phyloP scores from a whole-genome alignment of 2,888 invertebrate genomes.

The Melanophora roralis region DNA sequence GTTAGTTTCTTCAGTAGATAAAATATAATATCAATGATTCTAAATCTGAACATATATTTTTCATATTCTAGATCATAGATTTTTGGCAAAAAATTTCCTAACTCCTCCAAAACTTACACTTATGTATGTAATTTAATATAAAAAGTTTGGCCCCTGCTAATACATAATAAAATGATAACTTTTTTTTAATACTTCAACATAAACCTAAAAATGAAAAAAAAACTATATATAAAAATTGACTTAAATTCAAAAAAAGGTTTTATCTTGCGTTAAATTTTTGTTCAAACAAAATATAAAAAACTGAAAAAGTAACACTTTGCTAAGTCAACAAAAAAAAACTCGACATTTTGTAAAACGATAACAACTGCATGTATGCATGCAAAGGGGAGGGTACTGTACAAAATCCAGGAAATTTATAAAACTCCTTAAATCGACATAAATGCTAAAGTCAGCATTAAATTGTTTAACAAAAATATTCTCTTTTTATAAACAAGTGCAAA shows the following conservation, averaged over 20 bases:
- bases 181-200: too few species aligned
- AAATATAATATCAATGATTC: too few species aligned
- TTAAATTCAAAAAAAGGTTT: conserved; percentile 33
- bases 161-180: too few species aligned
- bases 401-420: conserved; percentile 39
- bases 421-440: not conserved
- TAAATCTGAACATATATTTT: too few species aligned
- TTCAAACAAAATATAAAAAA: conserved; percentile 24
- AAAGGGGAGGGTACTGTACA: not conserved
- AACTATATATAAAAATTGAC: not conserved
- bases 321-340: not conserved
- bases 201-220: not conserved
- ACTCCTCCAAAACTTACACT: too few species aligned
- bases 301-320: conserved; percentile 9
- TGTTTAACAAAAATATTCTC: conserved; percentile 9
- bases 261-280: conserved; percentile 31
- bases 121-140: too few species aligned
- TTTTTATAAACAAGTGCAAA: conserved; percentile 35
- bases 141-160: too few species aligned
- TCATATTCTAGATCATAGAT: too few species aligned
- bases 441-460: conserved; percentile 31
- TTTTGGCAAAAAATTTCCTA: too few species aligned
- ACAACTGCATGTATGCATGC: not conserved
- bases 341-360: conserved; percentile 16
- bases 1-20: too few species aligned